phyloP scores from a whole-genome alignment of 2,888 invertebrate species.

The Eupithecia tripunctaria region DNA sequence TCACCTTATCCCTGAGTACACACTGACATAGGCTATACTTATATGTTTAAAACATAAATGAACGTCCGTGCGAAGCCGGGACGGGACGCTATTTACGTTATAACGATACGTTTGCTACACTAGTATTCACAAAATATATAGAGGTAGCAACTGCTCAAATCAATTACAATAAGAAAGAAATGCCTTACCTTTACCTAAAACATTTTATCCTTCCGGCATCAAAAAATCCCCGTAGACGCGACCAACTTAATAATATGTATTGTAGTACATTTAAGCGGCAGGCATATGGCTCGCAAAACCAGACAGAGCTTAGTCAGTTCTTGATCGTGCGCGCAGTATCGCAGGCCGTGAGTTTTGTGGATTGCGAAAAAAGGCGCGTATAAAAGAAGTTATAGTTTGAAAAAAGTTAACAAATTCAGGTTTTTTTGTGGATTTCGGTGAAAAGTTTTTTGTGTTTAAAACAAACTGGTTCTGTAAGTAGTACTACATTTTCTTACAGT shows the following conservation, averaged over 20 bases:
- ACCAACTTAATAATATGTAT: no score
- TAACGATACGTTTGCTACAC: no score
- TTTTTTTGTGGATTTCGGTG: constrained; percentile 2
- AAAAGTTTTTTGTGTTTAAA: neutral
- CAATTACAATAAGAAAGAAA: no score
- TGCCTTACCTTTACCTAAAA: no score
- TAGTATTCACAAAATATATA: no score
- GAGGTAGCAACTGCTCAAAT: no score
- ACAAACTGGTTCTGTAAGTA: neutral
- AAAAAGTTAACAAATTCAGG: neutral
- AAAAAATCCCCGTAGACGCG: neutral
- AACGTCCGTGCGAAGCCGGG: no score
- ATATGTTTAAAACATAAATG: no score
- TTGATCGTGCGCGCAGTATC: neutral
- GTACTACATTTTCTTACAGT: neutral
- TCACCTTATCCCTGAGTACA: no score
- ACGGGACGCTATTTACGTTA: no score
- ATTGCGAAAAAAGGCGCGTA: neutral
- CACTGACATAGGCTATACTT: no score
- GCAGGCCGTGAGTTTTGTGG: neutral
- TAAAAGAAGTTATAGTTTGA: neutral
- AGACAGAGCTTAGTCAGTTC: neutral
- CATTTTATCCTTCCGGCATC: neutral
- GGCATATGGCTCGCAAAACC: neutral
- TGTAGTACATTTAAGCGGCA: neutral